Evolutionary conservation across 2,113 vertebrate species (phyloP).

Genomic region (Erythrolamprus reginae): DNA sequence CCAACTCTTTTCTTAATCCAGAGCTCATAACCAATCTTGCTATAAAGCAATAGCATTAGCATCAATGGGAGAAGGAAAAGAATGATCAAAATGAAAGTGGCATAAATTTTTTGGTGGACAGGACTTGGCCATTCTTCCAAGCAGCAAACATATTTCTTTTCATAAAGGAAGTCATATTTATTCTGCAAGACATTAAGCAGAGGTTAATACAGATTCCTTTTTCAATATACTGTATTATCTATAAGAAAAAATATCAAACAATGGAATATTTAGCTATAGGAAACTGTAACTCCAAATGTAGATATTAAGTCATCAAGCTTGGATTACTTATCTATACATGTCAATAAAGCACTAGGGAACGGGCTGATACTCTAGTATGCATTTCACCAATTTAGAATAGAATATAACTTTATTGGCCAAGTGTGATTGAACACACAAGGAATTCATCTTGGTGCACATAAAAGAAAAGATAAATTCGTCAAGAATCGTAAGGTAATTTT

Average conservation of each 20-base stretch:
- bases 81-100: constrained; percentile 66
- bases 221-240: not conserved
- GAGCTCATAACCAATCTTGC: constrained; percentile 69
- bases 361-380: not conserved
- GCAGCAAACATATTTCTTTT: constrained; percentile 67
- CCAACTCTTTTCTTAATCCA: constrained; percentile 74
- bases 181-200: constrained; percentile 56
- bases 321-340: not conserved
- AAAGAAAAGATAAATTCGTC: too few species aligned
- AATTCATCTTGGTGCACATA: too few species aligned
- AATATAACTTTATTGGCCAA: too few species aligned
- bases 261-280: not conserved
- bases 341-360: not conserved
- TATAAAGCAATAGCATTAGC: constrained; percentile 68
- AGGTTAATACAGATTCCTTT: constrained; percentile 9
- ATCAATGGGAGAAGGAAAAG: constrained; percentile 70
- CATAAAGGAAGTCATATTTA: constrained; percentile 73
- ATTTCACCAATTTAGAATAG: too few species aligned
- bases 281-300: not conserved
- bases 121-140: constrained; percentile 71
- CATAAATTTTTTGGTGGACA: constrained; percentile 62
- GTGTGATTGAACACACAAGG: too few species aligned
- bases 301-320: not conserved
- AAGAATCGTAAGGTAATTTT: too few species aligned
- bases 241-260: not conserved